Percentiles rank a stretch among this genome's conserved stretches.
Evolutionary conservation across 2,888 invertebrate genomes (phyloP).

Genomic region (Diarsia rubi): DNA sequence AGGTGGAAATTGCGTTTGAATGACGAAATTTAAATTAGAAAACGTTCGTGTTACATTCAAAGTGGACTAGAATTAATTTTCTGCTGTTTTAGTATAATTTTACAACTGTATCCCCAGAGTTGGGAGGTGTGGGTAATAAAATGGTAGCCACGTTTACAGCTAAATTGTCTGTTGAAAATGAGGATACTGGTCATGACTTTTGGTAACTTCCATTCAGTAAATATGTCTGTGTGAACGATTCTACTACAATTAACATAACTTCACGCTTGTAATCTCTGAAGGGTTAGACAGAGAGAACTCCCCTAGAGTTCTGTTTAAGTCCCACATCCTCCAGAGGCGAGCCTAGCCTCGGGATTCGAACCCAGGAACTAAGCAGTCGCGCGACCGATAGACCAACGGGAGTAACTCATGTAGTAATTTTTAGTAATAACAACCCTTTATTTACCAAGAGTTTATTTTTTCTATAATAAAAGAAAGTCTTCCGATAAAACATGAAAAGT

Average conservation of each 20-base stretch:
- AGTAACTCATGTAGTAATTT: too few relatives aligned
- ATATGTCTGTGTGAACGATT: not conserved
- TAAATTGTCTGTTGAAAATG: conserved; percentile 22
- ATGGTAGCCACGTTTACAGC: conserved; percentile 20
- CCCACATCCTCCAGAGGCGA: too few relatives aligned
- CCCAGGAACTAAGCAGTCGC: too few relatives aligned
- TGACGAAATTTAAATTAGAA: conserved; percentile 66
- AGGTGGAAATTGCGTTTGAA: conserved; percentile 57
- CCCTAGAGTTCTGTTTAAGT: too few relatives aligned
- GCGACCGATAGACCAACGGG: too few relatives aligned
- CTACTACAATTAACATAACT: too few relatives aligned
- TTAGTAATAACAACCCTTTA: not conserved
- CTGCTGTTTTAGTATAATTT: conserved; percentile 64
- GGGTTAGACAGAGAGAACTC: too few relatives aligned
- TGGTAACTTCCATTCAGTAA: not conserved
- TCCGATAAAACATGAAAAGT: not conserved
- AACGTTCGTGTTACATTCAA: conserved; percentile 58
- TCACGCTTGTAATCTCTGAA: too few relatives aligned
- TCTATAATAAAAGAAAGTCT: not conserved
- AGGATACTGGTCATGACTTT: conserved; percentile 10
- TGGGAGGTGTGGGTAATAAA: conserved; percentile 50
- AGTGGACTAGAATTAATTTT: conserved; percentile 58
- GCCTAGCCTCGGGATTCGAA: too few relatives aligned
- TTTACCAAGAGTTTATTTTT: not conserved
- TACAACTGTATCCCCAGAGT: conserved; percentile 36